Conservation (phyloP, 2,113 vertebrate genomes). For the Aphyosemion australe region DNA sequence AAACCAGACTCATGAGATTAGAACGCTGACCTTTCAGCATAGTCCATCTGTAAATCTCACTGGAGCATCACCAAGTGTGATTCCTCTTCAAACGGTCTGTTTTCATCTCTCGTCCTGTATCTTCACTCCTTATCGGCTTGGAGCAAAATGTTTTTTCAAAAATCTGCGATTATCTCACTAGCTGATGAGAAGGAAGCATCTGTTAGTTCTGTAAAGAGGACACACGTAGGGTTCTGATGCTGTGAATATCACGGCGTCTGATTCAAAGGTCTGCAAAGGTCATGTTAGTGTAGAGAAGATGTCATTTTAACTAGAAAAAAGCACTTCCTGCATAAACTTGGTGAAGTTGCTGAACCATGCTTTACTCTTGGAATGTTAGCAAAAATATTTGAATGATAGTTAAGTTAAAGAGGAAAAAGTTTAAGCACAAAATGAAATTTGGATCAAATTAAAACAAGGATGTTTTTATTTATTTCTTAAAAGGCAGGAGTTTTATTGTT, state of each 20-base stretch:
- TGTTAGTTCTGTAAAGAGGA: constrained; percentile 23
- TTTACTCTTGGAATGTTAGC: too few relatives aligned
- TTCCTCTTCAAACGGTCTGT: constrained; percentile 21
- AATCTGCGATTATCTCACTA: constrained; percentile 27
- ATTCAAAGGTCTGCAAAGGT: constrained; percentile 19
- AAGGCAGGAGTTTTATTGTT: too few relatives aligned
- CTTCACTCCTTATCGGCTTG: neutral
- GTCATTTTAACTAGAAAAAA: constrained; percentile 8
- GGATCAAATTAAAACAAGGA: too few relatives aligned
- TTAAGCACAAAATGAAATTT: too few relatives aligned
- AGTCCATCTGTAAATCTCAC: constrained; percentile 38
- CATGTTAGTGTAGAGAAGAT: constrained; percentile 16
- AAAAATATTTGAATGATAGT: too few relatives aligned
- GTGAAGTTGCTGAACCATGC: too few relatives aligned
- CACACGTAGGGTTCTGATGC: constrained; percentile 29
- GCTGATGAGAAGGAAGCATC: constrained; percentile 45
- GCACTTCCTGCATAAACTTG: too few relatives aligned
- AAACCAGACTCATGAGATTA: constrained; percentile 51
- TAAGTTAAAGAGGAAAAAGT: too few relatives aligned
- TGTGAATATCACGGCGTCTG: constrained; percentile 4
- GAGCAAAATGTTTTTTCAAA: constrained; percentile 1
- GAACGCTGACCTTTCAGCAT: constrained; percentile 51
- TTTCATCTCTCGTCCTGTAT: constrained; percentile 15
- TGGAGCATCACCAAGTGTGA: neutral
- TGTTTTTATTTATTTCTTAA: too few relatives aligned